These are phyloP conservation scores for Phyllostomus discolor DNA, from an alignment of 2,113 vertebrate genomes.

Conservation along the genomic window DNA sequence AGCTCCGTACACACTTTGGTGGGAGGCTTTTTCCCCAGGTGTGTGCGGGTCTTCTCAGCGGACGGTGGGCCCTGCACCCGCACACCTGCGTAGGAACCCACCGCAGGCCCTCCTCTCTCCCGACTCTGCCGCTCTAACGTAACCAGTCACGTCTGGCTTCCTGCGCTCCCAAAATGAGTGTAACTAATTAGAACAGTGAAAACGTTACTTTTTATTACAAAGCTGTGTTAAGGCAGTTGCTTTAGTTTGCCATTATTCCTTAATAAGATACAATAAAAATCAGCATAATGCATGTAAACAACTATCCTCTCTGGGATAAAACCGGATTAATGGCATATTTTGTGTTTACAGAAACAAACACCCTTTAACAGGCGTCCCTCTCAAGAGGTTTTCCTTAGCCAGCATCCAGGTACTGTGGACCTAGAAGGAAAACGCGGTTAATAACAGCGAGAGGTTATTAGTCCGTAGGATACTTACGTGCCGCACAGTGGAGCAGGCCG, in stretches of 20 bases:
- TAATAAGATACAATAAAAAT: slow-evolving; percentile 52
- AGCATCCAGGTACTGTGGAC: slow-evolving; percentile 51
- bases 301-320: slow-evolving; percentile 56
- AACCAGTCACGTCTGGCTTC: not conserved
- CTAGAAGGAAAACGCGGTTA: slow-evolving; percentile 48
- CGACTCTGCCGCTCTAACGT: not conserved
- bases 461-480: slow-evolving; percentile 7
- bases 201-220: slow-evolving; percentile 54
- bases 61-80: not conserved
- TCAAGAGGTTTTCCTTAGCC: slow-evolving; percentile 41
- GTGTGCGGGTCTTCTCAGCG: not conserved
- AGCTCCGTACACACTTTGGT: not conserved
- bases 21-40: not conserved
- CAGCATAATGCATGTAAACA: slow-evolving; percentile 35
- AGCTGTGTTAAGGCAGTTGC: slow-evolving; percentile 50
- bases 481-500: not conserved
- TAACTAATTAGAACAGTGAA: slow-evolving; percentile 64
- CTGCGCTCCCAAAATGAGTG: slow-evolving; percentile 37
- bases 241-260: slow-evolving; percentile 55
- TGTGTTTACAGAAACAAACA: slow-evolving; percentile 56
- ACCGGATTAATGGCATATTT: slow-evolving; percentile 52
- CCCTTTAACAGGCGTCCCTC: slow-evolving; percentile 49
- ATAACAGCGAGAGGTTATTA: slow-evolving; percentile 52
- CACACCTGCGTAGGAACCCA: not conserved
- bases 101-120: not conserved